phyloP scores from a whole-genome alignment of 2,888 invertebrate species.

The Agrotis segetum region DNA sequence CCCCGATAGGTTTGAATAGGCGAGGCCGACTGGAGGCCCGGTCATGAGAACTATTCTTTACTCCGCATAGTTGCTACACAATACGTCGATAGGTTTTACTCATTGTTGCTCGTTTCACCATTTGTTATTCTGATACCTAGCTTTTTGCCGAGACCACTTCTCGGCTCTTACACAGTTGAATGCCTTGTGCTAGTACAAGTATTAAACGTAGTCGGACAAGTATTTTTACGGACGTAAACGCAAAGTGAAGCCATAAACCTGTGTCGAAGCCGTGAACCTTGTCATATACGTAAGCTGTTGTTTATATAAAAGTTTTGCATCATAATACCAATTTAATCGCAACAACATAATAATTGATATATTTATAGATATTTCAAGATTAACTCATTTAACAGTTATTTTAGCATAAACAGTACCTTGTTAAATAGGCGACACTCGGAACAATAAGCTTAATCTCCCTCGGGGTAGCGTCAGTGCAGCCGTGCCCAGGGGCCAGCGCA shows the following conservation, averaged over 20 bases:
- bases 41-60: conserved; percentile 82
- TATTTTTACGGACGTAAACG: conserved; percentile 70
- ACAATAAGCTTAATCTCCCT: conserved; percentile 80
- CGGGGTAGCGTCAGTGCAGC: conserved; percentile 72
- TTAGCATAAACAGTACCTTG: conserved; percentile 34
- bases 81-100: conserved; percentile 79
- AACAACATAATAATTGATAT: conserved; percentile 5
- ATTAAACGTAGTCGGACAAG: conserved; percentile 61
- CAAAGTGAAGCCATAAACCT: conserved; percentile 74
- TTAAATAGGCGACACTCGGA: conserved; percentile 71
- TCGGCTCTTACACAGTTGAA: conserved; percentile 65
- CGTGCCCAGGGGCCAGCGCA: conserved; percentile 72
- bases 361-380: conserved; percentile 8
- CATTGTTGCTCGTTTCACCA: conserved; percentile 78
- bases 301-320: conserved; percentile 47
- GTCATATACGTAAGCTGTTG: conserved; percentile 61
- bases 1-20: conserved; percentile 54
- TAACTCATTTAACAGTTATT: conserved; percentile 57
- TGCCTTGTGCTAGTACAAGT: conserved; percentile 61
- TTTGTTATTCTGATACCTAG: conserved; percentile 70
- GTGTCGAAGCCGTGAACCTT: conserved; percentile 69
- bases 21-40: conserved; percentile 70
- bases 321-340: conserved; percentile 34
- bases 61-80: conserved; percentile 74
- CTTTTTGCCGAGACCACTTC: conserved; percentile 64